These are phyloP conservation scores for Phoxinus phoxinus DNA, from an alignment of 2,113 vertebrate species.

Conservation along the genomic window DNA sequence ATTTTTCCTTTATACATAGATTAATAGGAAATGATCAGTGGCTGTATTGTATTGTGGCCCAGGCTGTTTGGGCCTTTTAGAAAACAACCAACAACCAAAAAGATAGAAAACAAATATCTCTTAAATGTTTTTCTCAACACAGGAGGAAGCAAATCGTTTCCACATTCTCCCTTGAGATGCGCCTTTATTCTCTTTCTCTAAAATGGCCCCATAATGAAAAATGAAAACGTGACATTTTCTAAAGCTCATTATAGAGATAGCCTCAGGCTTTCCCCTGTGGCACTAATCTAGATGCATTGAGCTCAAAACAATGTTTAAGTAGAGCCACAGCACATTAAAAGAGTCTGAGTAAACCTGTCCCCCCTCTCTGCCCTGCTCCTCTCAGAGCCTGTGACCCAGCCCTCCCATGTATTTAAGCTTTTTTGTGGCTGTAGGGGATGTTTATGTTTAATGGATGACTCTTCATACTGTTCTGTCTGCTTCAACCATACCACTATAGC, in stretches of 20 bases:
- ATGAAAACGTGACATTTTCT: slow-evolving; percentile 64
- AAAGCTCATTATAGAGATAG: slow-evolving; percentile 72
- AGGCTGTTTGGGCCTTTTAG: background rate
- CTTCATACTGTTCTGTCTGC: slow-evolving; percentile 63
- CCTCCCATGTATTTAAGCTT: slow-evolving; percentile 72
- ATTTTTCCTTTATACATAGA: background rate
- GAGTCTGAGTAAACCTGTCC: slow-evolving; percentile 68
- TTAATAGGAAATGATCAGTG: background rate
- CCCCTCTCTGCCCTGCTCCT: slow-evolving; percentile 63
- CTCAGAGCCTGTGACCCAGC: slow-evolving; percentile 64
- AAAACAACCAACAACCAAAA: slow-evolving; percentile 20
- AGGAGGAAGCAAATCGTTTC: slow-evolving; percentile 37
- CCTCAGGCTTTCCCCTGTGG: slow-evolving; percentile 71
- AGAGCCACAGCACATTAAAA: slow-evolving; percentile 68
- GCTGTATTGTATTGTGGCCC: background rate
- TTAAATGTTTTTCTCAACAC: slow-evolving; percentile 11
- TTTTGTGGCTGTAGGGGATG: slow-evolving; percentile 72
- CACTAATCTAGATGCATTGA: slow-evolving; percentile 73
- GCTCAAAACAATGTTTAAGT: slow-evolving; percentile 79
- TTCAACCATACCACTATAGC: slow-evolving; percentile 46
- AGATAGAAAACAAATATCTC: background rate
- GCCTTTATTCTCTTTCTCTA: slow-evolving; percentile 44
- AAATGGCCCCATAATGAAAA: slow-evolving; percentile 58
- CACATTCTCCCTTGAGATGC: slow-evolving; percentile 33
- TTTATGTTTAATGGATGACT: slow-evolving; percentile 79